These are phyloP conservation scores for Drosophila neocordata DNA, from an alignment of 1,140 invertebrate species.

Conservation along the genomic window DNA sequence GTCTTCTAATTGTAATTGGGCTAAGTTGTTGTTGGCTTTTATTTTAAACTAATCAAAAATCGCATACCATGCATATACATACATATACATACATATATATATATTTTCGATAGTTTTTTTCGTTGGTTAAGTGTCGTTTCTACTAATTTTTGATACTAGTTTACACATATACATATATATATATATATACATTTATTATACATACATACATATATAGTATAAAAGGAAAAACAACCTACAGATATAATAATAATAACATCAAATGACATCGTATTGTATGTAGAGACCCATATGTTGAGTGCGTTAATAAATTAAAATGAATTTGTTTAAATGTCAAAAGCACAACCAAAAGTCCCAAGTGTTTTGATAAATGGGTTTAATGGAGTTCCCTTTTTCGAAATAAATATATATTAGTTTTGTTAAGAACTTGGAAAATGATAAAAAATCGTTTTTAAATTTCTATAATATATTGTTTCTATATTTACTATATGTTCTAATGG, in stretches of 20 bases:
- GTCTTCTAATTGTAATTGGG: conserved; percentile 63
- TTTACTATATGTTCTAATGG: no score
- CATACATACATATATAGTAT: conserved; percentile 51
- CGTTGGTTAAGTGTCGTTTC: conserved; percentile 75
- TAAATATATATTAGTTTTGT: conserved; percentile 13
- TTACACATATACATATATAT: conserved; percentile 70
- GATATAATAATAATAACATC: conserved; percentile 60
- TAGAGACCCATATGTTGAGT: conserved; percentile 73
- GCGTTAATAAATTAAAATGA: conserved; percentile 79
- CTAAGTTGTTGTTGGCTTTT: conserved; percentile 74
- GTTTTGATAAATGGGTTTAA: conserved; percentile 32
- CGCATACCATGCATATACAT: conserved; percentile 36
- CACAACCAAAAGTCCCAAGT: conserved; percentile 31
- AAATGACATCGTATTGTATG: conserved; percentile 71
- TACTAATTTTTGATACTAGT: conserved; percentile 81
- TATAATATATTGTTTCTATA: no score
- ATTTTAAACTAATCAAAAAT: conserved; percentile 44
- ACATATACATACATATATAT: conserved; percentile 45
- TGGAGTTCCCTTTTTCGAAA: neutral
- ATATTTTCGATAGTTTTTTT: conserved; percentile 68
- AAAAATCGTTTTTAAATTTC: no score
- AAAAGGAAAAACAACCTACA: conserved; percentile 38
- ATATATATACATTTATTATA: conserved; percentile 49
- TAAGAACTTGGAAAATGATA: neutral
- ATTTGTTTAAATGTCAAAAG: conserved; percentile 76